Evolutionary conservation across 2,113 vertebrate species (phyloP).

Genomic region (Trematomus loennbergii): DNA sequence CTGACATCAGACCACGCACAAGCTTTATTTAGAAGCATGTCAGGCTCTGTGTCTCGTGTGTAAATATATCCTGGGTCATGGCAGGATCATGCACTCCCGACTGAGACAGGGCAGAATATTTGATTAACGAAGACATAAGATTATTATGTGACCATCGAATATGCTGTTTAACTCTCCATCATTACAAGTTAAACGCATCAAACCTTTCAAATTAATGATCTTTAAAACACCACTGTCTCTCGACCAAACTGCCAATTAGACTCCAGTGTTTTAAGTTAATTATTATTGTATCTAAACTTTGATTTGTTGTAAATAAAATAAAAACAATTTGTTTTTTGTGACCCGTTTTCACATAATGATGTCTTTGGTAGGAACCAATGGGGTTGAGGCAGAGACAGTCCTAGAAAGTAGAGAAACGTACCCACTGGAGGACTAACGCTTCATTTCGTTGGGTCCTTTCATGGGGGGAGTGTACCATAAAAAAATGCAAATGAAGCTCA

Average conservation of each 20-base stretch:
- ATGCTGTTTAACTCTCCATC: not conserved
- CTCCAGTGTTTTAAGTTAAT: not conserved
- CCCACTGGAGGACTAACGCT: not conserved
- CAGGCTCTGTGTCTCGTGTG: conserved; percentile 8
- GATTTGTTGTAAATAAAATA: not conserved
- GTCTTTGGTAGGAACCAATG: not conserved
- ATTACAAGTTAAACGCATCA: not conserved
- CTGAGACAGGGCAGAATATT: conserved; percentile 8
- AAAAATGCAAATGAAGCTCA: not conserved
- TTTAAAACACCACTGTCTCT: not conserved
- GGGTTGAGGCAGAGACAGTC: not conserved
- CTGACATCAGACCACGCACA: conserved; percentile 58
- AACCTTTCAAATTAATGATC: not conserved
- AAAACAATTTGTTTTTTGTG: not conserved
- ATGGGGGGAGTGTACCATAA: not conserved
- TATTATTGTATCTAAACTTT: not conserved
- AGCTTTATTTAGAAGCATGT: conserved; percentile 57
- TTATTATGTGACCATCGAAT: not conserved
- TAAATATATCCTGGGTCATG: conserved; percentile 39
- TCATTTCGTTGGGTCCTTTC: not conserved
- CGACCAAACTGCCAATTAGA: not conserved
- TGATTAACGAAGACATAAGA: not conserved
- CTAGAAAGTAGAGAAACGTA: not conserved
- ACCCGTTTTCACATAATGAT: too few relatives aligned
- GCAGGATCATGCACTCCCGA: not conserved